Conservation (phyloP, 2,113 vertebrate species). For the Lampris megalopsis region DNA sequence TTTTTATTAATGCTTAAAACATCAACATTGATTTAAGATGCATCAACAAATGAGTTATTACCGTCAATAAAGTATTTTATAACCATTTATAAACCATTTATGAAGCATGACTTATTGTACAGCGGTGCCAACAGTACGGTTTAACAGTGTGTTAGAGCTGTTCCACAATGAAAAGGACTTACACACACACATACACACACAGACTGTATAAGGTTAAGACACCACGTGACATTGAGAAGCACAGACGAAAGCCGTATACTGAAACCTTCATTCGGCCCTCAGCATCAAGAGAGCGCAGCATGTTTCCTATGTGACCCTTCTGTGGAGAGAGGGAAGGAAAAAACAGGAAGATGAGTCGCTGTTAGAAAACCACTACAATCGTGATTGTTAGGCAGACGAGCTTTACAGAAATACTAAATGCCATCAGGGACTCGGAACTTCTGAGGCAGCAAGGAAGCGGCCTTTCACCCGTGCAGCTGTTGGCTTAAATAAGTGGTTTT, state of each 20-base stretch:
- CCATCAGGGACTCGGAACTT: too few relatives aligned
- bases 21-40: too few relatives aligned
- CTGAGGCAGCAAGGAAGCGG: neutral
- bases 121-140: too few relatives aligned
- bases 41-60: too few relatives aligned
- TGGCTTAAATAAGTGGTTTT: neutral
- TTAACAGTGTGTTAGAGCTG: neutral
- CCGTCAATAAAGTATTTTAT: too few relatives aligned
- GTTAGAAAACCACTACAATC: slow-evolving; percentile 26
- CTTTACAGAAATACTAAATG: too few relatives aligned
- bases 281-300: slow-evolving; percentile 64
- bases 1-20: too few relatives aligned
- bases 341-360: neutral
- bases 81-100: too few relatives aligned
- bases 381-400: neutral
- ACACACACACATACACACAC: neutral
- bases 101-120: too few relatives aligned
- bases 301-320: slow-evolving; percentile 69
- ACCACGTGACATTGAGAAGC: slow-evolving; percentile 34
- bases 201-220: slow-evolving; percentile 14
- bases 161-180: neutral
- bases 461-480: too few relatives aligned
- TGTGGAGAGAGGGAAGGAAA: slow-evolving; percentile 60
- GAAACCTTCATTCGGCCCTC: slow-evolving; percentile 73
- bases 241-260: slow-evolving; percentile 48